These are phyloP conservation scores for Ptychoptera contaminata DNA, from an alignment of 2,888 invertebrate genomes.

Conservation along the genomic window DNA sequence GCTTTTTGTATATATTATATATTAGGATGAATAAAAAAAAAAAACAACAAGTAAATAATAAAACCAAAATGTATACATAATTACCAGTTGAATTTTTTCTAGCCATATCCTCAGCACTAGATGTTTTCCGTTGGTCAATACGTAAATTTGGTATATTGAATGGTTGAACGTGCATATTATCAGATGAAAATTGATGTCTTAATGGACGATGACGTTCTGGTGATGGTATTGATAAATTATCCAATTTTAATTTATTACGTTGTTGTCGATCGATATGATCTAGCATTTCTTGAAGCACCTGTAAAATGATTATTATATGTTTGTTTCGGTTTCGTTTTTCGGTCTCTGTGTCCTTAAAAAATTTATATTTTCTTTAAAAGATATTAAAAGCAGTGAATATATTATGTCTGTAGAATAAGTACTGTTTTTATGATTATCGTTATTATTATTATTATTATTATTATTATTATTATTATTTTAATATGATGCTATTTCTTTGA, in stretches of 20 bases:
- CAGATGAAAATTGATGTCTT: conserved; percentile 69
- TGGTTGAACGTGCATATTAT: conserved; percentile 69
- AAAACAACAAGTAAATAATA: background rate
- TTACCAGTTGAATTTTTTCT: conserved; percentile 67
- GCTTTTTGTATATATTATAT: too few relatives aligned
- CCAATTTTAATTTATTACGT: conserved; percentile 74
- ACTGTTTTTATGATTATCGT: too few relatives aligned
- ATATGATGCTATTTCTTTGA: too few relatives aligned
- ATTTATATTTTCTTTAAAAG: too few relatives aligned
- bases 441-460: too few relatives aligned
- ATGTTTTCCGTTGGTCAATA: conserved; percentile 75
- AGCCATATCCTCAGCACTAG: conserved; percentile 83
- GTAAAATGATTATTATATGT: conserved; percentile 8
- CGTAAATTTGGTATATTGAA: conserved; percentile 81
- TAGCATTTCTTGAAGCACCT: conserved; percentile 84
- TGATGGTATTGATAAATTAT: conserved; percentile 57
- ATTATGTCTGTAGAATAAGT: too few relatives aligned
- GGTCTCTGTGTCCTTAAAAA: too few relatives aligned
- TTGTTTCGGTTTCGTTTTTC: too few relatives aligned
- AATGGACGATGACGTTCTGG: conserved; percentile 60
- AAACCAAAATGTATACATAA: conserved; percentile 9
- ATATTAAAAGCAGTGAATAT: too few relatives aligned
- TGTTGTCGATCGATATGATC: conserved; percentile 78
- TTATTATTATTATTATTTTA: too few relatives aligned
- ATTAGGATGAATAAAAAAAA: background rate